Evolutionary conservation across 2,888 invertebrate genomes (phyloP).

Genomic region (Choreutis nemorana): DNA sequence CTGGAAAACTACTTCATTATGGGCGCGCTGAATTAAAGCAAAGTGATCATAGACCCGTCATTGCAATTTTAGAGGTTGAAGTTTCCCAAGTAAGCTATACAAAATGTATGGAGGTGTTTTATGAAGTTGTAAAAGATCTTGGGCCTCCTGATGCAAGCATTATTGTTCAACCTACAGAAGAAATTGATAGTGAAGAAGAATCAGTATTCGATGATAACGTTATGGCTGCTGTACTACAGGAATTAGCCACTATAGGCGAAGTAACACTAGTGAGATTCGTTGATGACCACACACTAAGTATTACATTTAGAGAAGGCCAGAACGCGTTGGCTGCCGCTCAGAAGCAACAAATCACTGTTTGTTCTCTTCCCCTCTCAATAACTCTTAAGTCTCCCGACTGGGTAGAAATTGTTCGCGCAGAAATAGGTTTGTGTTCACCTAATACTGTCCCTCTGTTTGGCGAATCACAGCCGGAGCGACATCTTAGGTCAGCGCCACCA

Average conservation of each 20-base stretch:
- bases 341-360: conserved; percentile 66
- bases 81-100: conserved; percentile 81
- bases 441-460: conserved; percentile 82
- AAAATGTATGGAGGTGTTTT: conserved; percentile 81
- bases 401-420: conserved; percentile 81
- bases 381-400: conserved; percentile 86
- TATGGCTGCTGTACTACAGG: conserved; percentile 80
- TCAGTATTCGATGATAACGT: conserved; percentile 82
- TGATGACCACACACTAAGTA: conserved; percentile 82
- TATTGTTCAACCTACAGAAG: conserved; percentile 68
- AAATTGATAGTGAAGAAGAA: conserved; percentile 52
- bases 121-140: conserved; percentile 83
- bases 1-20: conserved; percentile 86
- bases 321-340: conserved; percentile 80
- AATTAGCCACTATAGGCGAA: conserved; percentile 85
- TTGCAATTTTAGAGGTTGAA: conserved; percentile 89
- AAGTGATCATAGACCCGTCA: conserved; percentile 97
- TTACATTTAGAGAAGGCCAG: conserved; percentile 91
- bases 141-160: conserved; percentile 97
- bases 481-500: conserved; percentile 50
- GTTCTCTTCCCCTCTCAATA: conserved; percentile 73
- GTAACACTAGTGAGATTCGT: conserved; percentile 92
- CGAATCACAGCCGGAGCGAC: conserved; percentile 36
- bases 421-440: conserved; percentile 83
- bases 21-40: conserved; percentile 95